A percentile compares a stretch with the other conserved stretches of the same genome.
phyloP scores from a whole-genome alignment of 2,113 vertebrate species.

The Salminus brasiliensis region DNA sequence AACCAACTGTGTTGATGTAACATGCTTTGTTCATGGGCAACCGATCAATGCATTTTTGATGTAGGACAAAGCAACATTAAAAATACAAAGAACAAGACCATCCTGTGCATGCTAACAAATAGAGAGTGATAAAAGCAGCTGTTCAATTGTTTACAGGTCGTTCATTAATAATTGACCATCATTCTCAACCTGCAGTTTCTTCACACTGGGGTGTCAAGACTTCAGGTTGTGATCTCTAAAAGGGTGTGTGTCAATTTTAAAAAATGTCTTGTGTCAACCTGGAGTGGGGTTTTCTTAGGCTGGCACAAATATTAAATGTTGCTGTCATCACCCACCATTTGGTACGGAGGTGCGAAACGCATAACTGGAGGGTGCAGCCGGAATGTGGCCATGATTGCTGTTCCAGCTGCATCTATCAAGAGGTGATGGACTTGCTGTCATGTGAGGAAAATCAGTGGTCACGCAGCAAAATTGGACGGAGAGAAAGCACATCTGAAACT shows the following conservation, averaged over 20 bases:
- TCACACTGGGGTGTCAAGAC: not conserved
- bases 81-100: not conserved
- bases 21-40: too few relatives aligned
- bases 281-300: not conserved
- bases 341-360: constrained; percentile 7
- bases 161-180: not conserved
- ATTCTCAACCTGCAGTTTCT: not conserved
- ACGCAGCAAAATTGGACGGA: constrained; percentile 2
- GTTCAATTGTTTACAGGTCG: constrained; percentile 13
- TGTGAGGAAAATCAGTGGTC: constrained; percentile 26
- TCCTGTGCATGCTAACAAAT: not conserved
- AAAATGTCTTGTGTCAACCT: not conserved
- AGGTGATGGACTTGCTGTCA: constrained; percentile 23
- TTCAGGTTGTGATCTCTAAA: constrained; percentile 10
- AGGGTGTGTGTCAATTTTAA: too few relatives aligned
- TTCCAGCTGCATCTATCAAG: constrained; percentile 33
- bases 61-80: not conserved
- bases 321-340: constrained; percentile 28
- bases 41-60: too few relatives aligned
- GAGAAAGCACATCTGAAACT: not conserved
- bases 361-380: constrained; percentile 5
- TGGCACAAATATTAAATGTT: constrained; percentile 31
- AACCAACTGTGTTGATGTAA: too few relatives aligned
- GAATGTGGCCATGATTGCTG: constrained; percentile 18
- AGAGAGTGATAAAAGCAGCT: not conserved